These are phyloP conservation scores for Altica lythri DNA, from an alignment of 2,888 invertebrate genomes.

Conservation along the genomic window DNA sequence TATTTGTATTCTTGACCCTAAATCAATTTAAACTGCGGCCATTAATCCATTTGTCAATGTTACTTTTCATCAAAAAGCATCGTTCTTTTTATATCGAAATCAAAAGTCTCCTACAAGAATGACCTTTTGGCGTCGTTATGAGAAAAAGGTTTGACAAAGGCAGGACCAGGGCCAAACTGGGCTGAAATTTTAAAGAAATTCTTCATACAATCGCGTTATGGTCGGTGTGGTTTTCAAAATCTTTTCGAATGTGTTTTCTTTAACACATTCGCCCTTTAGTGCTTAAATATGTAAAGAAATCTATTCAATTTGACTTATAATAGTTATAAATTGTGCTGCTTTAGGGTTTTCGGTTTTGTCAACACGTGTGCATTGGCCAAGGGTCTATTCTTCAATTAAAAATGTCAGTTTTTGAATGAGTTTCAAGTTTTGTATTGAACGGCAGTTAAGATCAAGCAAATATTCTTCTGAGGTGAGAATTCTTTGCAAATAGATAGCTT, in stretches of 20 bases:
- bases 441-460: conserved; percentile 34
- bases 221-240: conserved; percentile 52
- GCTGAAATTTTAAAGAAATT: conserved; percentile 42
- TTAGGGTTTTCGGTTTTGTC: conserved; percentile 52
- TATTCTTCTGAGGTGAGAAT: conserved; percentile 34
- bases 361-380: conserved; percentile 50
- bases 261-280: conserved; percentile 36
- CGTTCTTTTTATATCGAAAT: conserved; percentile 31
- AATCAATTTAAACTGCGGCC: too few relatives aligned
- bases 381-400: conserved; percentile 33
- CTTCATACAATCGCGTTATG: conserved; percentile 39
- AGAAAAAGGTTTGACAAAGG: conserved; percentile 45
- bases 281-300: conserved; percentile 40
- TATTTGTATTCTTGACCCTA: not conserved
- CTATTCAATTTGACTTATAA: conserved; percentile 46
- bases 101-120: too few relatives aligned
- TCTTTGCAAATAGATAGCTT: conserved; percentile 26
- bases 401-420: conserved; percentile 33
- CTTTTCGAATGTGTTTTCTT: conserved; percentile 45
- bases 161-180: conserved; percentile 46
- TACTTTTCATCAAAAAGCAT: conserved; percentile 23
- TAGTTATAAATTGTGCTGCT: conserved; percentile 53
- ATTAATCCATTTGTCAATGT: conserved; percentile 16
- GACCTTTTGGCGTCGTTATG: conserved; percentile 25
- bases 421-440: conserved; percentile 33